These are phyloP conservation scores for Protonibea diacanthus DNA, from an alignment of 2,797 vertebrate genomes.

Conservation along the genomic window DNA sequence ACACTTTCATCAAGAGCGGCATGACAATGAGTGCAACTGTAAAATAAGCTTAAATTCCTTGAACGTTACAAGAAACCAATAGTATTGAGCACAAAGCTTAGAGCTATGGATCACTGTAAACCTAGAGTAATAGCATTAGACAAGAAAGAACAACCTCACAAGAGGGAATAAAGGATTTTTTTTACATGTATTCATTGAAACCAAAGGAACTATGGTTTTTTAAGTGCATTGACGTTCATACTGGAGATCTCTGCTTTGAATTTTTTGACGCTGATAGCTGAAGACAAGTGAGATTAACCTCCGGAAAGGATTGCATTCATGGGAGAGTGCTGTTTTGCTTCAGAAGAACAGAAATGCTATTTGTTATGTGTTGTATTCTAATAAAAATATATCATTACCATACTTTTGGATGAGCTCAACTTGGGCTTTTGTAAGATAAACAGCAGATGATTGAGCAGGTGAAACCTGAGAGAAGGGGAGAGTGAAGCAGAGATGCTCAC, in stretches of 20 bases:
- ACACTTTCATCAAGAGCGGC: slow-evolving; percentile 27
- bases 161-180: neutral
- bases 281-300: neutral
- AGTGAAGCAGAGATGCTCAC: no score
- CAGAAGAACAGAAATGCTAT: neutral
- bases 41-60: slow-evolving; percentile 1
- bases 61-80: neutral
- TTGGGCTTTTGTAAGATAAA: no score
- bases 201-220: neutral
- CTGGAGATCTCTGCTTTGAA: neutral
- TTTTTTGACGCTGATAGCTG: neutral
- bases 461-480: neutral
- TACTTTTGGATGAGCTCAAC: neutral
- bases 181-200: neutral
- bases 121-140: neutral
- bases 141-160: slow-evolving; percentile 5
- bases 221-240: neutral
- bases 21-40: neutral
- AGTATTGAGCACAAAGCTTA: neutral
- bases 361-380: neutral
- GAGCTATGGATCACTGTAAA: slow-evolving; percentile 11
- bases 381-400: neutral
- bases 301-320: neutral
- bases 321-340: neutral
- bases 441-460: slow-evolving; percentile 19